phyloP scores from a whole-genome alignment of 2,888 invertebrate genomes.

The Patella ulyssiponensis region DNA sequence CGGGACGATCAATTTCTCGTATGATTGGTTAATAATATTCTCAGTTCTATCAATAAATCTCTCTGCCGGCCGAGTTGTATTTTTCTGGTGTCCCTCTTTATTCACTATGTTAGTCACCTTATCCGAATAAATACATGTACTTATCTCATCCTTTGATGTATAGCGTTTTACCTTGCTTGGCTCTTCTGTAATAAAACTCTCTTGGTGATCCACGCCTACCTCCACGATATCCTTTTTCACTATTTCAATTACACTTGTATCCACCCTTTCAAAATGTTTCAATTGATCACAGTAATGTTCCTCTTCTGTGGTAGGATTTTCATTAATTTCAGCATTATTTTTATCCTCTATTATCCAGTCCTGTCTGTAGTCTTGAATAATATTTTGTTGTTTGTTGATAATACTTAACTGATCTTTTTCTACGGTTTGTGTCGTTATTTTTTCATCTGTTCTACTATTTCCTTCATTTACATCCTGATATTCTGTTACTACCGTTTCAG shows the following conservation, averaged over 20 bases:
- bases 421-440: too few species aligned
- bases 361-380: too few species aligned
- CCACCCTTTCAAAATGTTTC: background rate
- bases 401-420: too few species aligned
- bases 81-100: background rate
- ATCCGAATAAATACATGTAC: background rate
- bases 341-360: too few species aligned
- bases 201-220: conserved; percentile 5
- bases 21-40: conserved; percentile 1
- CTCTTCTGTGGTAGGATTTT: background rate
- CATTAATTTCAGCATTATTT: too few species aligned
- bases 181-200: background rate
- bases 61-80: background rate
- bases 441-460: too few species aligned
- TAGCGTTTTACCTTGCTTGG: background rate
- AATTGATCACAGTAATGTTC: background rate
- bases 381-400: too few species aligned
- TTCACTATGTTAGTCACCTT: background rate
- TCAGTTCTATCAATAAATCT: background rate
- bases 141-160: background rate
- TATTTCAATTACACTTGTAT: background rate
- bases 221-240: background rate
- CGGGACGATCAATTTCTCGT: background rate
- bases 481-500: background rate
- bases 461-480: too few species aligned